Percentiles rank a stretch among this genome's conserved stretches.
phyloP scores from a whole-genome alignment of 2,888 invertebrate species.

The Tetrapedia diversipes region DNA sequence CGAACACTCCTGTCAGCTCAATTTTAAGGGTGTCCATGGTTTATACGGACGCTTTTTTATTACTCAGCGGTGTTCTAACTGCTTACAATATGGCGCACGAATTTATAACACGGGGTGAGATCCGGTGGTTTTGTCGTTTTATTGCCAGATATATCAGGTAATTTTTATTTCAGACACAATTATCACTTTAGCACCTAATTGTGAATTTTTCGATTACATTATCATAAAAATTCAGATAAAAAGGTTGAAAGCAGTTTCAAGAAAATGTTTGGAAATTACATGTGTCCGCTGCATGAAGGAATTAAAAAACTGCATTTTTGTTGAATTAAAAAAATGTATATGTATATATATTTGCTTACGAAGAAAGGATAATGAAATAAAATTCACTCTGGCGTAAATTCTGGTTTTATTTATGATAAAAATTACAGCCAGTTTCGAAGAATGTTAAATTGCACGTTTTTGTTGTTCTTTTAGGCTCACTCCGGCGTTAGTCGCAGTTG shows the following conservation, averaged over 20 bases:
- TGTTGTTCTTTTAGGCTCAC: conserved; percentile 84
- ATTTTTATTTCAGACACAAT: background rate
- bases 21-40: conserved; percentile 87
- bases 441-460: background rate
- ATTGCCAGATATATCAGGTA: conserved; percentile 87
- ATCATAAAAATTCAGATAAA: no score
- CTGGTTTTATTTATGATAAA: background rate
- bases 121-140: conserved; percentile 85
- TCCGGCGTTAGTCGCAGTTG: conserved; percentile 86
- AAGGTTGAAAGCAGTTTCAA: no score
- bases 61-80: conserved; percentile 87
- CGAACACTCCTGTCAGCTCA: conserved; percentile 85
- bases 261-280: no score
- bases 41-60: conserved; percentile 88
- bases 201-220: no score
- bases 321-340: no score
- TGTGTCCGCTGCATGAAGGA: no score
- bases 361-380: no score
- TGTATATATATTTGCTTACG: no score
- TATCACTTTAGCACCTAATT: no score
- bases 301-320: no score
- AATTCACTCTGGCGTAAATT: background rate
- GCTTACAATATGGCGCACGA: conserved; percentile 86
- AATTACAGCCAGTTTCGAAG: background rate
- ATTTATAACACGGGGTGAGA: conserved; percentile 83